These are phyloP conservation scores for Littorina saxatilis DNA, from an alignment of 1,140 invertebrate genomes.

Conservation along the genomic window DNA sequence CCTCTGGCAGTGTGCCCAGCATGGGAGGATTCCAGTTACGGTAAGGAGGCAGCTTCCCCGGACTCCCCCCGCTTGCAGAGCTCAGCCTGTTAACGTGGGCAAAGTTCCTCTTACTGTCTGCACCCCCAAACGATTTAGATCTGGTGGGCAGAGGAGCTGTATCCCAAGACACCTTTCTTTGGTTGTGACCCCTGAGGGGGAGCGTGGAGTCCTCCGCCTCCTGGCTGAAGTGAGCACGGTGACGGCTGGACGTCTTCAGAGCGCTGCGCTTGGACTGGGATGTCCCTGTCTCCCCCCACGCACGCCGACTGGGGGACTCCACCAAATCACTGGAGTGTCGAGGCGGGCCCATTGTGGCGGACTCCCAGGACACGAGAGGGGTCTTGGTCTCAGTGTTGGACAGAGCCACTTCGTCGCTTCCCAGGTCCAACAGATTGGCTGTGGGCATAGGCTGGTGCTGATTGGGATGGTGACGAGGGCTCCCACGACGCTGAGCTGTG, in stretches of 20 bases:
- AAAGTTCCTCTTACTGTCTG: constrained; percentile 2
- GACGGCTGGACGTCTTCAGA: constrained; percentile 16
- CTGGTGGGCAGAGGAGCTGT: constrained; percentile 15
- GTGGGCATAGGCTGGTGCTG: constrained; percentile 39
- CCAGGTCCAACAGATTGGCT: neutral
- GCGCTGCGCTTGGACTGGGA: constrained; percentile 17
- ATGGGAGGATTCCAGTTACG: constrained; percentile 87
- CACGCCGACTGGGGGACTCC: neutral
- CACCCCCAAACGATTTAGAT: constrained; percentile 30
- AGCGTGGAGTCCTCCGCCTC: neutral
- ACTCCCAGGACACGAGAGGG: constrained; percentile 40
- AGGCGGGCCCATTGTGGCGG: neutral
- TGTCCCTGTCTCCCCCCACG: neutral
- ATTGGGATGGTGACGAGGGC: constrained; percentile 36
- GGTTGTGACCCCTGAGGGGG: neutral
- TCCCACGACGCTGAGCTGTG: neutral
- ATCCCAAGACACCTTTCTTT: constrained; percentile 28
- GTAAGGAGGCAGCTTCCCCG: constrained; percentile 33
- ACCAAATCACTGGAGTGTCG: neutral
- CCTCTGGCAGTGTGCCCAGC: constrained; percentile 86
- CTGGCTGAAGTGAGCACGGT: constrained; percentile 23
- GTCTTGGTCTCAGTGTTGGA: constrained; percentile 59
- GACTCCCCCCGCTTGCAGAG: constrained; percentile 30
- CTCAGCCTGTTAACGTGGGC: constrained; percentile 26
- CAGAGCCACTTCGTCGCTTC: constrained; percentile 38